A percentile compares a stretch with the other conserved stretches of the same genome.
Evolutionary conservation across 2,113 vertebrate genomes (phyloP).

Genomic region (Forbesichthys papilliferus): DNA sequence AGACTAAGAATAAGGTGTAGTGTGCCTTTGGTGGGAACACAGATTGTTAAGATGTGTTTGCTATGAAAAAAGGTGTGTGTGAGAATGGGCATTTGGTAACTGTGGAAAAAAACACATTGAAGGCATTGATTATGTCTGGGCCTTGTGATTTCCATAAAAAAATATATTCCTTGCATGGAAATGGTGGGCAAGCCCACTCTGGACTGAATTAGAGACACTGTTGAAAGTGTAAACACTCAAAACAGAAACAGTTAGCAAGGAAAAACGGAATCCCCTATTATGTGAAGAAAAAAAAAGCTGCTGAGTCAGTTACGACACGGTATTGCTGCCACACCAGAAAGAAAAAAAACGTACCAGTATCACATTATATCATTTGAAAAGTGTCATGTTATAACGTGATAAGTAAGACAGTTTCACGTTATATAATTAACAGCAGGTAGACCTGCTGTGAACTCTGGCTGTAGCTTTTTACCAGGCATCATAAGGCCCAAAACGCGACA

Average conservation of each 20-base stretch:
- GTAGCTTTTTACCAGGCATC: no score
- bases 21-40: not conserved
- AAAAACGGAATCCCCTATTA: slow-evolving; percentile 54
- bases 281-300: slow-evolving; percentile 47
- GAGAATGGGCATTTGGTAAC: slow-evolving; percentile 28
- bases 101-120: slow-evolving; percentile 27
- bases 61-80: slow-evolving; percentile 13
- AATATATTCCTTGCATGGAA: slow-evolving; percentile 54
- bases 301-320: slow-evolving; percentile 44
- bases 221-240: slow-evolving; percentile 52
- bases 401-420: no score
- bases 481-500: no score
- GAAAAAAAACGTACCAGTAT: no score
- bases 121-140: slow-evolving; percentile 11
- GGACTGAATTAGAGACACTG: slow-evolving; percentile 49
- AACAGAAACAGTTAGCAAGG: slow-evolving; percentile 55
- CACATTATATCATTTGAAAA: no score
- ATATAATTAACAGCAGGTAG: no score
- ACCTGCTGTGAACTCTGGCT: no score
- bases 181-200: slow-evolving; percentile 43
- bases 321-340: no score
- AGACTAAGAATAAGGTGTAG: slow-evolving; percentile 12
- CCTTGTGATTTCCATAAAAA: slow-evolving; percentile 55
- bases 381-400: no score
- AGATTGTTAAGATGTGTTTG: not conserved